phyloP scores from a whole-genome alignment of 2,888 invertebrate species.

The Platerodrilus igneus region DNA sequence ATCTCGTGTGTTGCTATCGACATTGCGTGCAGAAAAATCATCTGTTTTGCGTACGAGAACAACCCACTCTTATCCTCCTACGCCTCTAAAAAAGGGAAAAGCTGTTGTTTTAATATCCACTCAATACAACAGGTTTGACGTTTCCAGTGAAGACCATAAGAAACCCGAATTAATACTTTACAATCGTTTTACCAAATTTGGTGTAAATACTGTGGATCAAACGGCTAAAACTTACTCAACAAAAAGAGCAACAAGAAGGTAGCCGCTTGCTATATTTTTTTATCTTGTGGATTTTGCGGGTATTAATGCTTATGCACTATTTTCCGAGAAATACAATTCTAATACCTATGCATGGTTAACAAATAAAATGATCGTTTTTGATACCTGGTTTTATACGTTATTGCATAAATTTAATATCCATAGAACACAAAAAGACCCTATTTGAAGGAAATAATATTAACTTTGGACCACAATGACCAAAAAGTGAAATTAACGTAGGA shows the following conservation, averaged over 20 bases:
- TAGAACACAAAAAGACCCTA: too few relatives aligned
- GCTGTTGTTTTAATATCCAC: conserved; percentile 9
- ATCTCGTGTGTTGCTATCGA: conserved; percentile 1
- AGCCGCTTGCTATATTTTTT: conserved; percentile 2
- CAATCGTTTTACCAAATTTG: conserved; percentile 1
- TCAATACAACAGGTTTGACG: background rate
- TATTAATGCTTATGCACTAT: background rate
- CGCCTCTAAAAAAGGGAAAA: conserved; percentile 10
- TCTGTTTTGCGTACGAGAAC: conserved; percentile 3
- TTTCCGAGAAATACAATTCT: too few relatives aligned
- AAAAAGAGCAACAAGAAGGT: background rate
- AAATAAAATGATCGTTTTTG: too few relatives aligned
- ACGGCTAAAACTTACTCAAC: background rate
- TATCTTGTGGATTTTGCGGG: background rate
- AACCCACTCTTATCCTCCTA: conserved; percentile 11
- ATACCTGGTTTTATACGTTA: too few relatives aligned
- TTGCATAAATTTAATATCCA: too few relatives aligned
- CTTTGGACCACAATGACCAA: too few relatives aligned
- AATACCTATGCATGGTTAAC: too few relatives aligned
- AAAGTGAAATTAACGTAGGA: too few relatives aligned
- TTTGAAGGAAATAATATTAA: too few relatives aligned
- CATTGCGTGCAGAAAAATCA: conserved; percentile 1
- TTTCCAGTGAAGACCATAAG: conserved; percentile 2
- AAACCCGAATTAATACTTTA: conserved; percentile 4
- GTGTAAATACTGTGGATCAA: background rate